phyloP scores from a whole-genome alignment of 2,888 invertebrate genomes.

The Rhagonycha fulva region DNA sequence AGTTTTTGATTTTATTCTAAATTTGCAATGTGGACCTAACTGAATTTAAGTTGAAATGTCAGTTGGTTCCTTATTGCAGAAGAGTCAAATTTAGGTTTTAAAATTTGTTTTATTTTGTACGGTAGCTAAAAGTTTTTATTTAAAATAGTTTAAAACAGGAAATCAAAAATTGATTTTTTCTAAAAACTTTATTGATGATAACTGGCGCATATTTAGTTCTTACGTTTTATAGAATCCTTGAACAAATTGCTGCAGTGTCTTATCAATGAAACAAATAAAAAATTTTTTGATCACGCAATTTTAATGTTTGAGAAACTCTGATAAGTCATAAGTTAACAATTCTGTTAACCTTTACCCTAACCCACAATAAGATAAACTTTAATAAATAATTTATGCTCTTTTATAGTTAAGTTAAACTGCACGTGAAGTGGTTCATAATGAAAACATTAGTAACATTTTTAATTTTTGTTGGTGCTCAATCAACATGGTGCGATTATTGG shows the following conservation, averaged over 20 bases:
- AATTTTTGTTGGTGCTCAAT: constrained; percentile 13
- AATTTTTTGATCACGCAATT: neutral
- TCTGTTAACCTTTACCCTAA: neutral
- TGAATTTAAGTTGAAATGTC: too few species aligned
- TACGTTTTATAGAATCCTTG: neutral
- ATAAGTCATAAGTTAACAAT: neutral
- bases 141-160: too few species aligned
- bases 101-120: neutral
- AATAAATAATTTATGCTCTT: neutral
- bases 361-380: neutral
- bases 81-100: too few species aligned
- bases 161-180: neutral
- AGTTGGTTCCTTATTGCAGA: too few species aligned
- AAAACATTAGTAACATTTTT: neutral
- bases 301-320: neutral
- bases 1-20: too few species aligned
- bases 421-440: neutral
- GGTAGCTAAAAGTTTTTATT: neutral
- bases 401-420: neutral
- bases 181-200: neutral
- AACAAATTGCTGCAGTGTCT: neutral
- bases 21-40: too few species aligned
- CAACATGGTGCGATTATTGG: constrained; percentile 28
- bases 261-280: neutral
- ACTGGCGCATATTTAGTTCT: neutral